These are phyloP conservation scores for Drosophila yakuba DNA, from an alignment of 1,140 invertebrate genomes.

Conservation along the genomic window DNA sequence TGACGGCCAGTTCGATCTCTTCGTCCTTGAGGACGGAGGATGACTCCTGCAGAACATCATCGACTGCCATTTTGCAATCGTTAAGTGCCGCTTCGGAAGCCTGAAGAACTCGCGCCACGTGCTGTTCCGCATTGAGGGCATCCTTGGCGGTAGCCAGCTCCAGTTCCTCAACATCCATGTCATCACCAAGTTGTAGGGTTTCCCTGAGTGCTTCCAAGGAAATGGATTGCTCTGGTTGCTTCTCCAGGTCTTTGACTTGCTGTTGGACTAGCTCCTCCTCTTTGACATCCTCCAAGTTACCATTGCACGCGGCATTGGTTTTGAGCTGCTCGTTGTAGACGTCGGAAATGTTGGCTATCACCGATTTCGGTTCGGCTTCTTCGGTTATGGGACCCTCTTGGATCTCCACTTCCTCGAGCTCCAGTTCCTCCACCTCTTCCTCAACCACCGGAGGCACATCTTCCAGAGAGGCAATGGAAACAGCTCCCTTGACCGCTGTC, in stretches of 20 bases:
- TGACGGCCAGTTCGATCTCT: slow-evolving; percentile 85
- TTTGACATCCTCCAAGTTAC: slow-evolving; percentile 43
- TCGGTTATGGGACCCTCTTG: slow-evolving; percentile 12
- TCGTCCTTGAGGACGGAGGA: slow-evolving; percentile 86
- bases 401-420: slow-evolving; percentile 56
- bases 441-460: slow-evolving; percentile 77
- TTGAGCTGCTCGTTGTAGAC: slow-evolving; percentile 84
- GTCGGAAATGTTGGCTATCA: slow-evolving; percentile 82
- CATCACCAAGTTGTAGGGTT: slow-evolving; percentile 65
- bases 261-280: slow-evolving; percentile 5
- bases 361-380: slow-evolving; percentile 52
- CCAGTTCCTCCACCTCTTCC: slow-evolving; percentile 61
- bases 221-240: not conserved
- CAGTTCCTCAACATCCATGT: slow-evolving; percentile 85
- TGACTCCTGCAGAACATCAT: slow-evolving; percentile 82
- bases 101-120: slow-evolving; percentile 87
- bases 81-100: slow-evolving; percentile 87
- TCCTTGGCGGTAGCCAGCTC: slow-evolving; percentile 76
- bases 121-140: slow-evolving; percentile 85
- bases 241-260: not conserved
- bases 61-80: slow-evolving; percentile 80
- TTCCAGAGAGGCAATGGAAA: slow-evolving; percentile 75
- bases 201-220: slow-evolving; percentile 58
- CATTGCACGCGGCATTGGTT: slow-evolving; percentile 84
- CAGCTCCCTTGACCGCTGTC: slow-evolving; percentile 46